Percentiles rank a stretch among this genome's conserved stretches.
Evolutionary conservation across 2,797 vertebrate genomes (phyloP).

Genomic region (Peromyscus attwateri): DNA sequence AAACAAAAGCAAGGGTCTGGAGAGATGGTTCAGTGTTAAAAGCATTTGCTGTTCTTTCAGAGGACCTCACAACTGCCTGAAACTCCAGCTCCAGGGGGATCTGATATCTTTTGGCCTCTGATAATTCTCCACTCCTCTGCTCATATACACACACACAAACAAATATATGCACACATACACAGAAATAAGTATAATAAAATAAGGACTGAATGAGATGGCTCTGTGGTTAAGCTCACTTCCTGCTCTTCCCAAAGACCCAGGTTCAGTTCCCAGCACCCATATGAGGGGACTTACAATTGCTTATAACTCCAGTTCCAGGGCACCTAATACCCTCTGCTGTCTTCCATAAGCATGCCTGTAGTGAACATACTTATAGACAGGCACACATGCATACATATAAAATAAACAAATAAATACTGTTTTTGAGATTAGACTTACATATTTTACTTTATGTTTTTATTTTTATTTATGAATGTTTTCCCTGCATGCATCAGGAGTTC

Average conservation of each 20-base stretch:
- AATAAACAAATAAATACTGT: not conserved
- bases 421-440: not conserved
- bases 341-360: not conserved
- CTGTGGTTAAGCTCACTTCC: not conserved
- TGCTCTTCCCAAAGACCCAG: not conserved
- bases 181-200: not conserved
- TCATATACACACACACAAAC: not conserved
- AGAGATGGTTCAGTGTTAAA: not conserved
- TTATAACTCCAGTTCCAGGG: not conserved
- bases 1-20: not conserved
- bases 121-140: not conserved
- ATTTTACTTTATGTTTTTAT: not conserved
- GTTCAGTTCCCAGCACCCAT: not conserved
- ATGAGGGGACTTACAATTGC: not conserved
- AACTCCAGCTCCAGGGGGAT: not conserved
- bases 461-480: not conserved
- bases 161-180: not conserved
- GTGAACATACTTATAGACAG: not conserved
- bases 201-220: not conserved
- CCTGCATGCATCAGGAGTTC: not conserved
- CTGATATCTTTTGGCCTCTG: not conserved
- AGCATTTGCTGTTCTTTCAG: not conserved
- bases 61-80: not conserved
- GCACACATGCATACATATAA: not conserved
- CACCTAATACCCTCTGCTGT: not conserved